Evolutionary conservation across 2,797 vertebrate genomes (phyloP).

Genomic region (Platalea minor): DNA sequence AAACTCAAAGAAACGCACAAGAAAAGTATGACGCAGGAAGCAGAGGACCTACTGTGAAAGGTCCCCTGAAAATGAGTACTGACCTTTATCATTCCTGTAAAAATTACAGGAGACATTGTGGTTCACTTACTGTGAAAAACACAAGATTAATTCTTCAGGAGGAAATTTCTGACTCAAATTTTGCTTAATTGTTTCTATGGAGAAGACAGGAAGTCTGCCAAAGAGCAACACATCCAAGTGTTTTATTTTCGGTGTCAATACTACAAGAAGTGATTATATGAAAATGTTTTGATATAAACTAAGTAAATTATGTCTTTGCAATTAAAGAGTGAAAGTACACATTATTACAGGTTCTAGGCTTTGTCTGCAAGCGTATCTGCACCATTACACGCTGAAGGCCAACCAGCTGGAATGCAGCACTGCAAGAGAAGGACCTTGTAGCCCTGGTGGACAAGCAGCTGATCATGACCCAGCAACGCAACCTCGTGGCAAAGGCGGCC

Average conservation of each 20-base stretch:
- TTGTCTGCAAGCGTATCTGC: not conserved
- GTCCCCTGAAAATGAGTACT: not conserved
- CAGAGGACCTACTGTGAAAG: not conserved
- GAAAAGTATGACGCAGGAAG: not conserved
- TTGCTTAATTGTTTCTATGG: not conserved
- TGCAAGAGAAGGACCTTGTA: not conserved
- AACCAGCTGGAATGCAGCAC: not conserved
- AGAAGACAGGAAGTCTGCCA: not conserved
- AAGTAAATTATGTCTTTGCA: not conserved
- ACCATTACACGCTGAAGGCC: not conserved
- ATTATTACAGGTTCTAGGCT: not conserved
- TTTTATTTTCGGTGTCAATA: not conserved
- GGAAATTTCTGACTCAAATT: not conserved
- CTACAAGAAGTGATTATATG: not conserved
- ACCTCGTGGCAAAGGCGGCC: not conserved
- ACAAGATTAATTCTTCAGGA: not conserved
- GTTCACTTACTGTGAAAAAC: not conserved
- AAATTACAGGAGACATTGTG: not conserved
- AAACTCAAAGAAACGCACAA: not conserved
- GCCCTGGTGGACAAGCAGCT: not conserved
- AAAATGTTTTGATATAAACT: not conserved
- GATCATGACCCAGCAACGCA: not conserved
- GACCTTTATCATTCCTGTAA: not conserved
- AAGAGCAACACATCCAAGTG: not conserved
- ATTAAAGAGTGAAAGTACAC: not conserved